Percentiles rank a stretch among this genome's conserved stretches.
Evolutionary conservation across 2,888 invertebrate species (phyloP).

Genomic region (Epistrophella euchroma): DNA sequence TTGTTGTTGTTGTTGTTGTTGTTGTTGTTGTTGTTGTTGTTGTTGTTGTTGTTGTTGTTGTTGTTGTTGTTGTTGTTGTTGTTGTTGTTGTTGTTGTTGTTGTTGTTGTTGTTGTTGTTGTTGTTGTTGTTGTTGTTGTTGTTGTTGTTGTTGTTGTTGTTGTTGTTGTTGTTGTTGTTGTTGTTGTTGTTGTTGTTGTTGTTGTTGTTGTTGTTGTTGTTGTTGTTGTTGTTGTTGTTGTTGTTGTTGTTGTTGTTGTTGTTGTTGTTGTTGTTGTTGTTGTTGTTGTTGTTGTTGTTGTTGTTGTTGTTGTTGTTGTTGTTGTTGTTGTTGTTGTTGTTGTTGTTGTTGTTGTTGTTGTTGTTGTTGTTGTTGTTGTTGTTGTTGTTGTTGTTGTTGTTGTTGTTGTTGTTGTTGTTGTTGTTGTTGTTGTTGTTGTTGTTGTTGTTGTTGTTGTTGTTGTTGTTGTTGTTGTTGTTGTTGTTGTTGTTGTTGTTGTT

Average conservation of each 20-base stretch:
- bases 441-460: constrained; percentile 1
- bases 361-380: constrained; percentile 1
- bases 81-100: too few relatives aligned
- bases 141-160: constrained; percentile 5
- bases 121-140: neutral
- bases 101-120: too few relatives aligned
- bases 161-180: neutral
- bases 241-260: neutral
- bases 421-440: constrained; percentile 1
- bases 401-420: constrained; percentile 1
- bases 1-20: too few relatives aligned
- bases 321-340: neutral
- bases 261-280: neutral
- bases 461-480: constrained; percentile 1
- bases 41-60: too few relatives aligned
- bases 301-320: neutral
- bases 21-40: too few relatives aligned
- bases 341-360: constrained; percentile 1
- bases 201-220: constrained; percentile 1
- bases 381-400: constrained; percentile 1
- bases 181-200: constrained; percentile 1
- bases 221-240: constrained; percentile 1
- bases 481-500: constrained; percentile 1
- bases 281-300: neutral
- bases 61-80: too few relatives aligned